Base-by-base conservation (phyloP, 2,113 vertebrate genomes). In the Fregetta grallaria region DNA sequence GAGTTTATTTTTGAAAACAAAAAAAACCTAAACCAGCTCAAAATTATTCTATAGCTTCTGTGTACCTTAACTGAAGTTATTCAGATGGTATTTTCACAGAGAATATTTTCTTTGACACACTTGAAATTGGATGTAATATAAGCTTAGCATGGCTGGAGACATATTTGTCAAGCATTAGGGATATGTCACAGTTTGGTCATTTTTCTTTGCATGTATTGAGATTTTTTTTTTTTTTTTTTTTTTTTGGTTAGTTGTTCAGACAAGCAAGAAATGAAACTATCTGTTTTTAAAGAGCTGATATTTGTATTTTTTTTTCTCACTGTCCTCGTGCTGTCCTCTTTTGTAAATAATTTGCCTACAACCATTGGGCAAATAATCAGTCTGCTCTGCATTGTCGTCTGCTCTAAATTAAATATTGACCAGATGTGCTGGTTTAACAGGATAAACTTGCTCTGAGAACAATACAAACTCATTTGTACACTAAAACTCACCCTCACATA, bases 391-490 rank as follows among this genome's bases (percentile, higher is more conserved):
- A 4, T 40, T 81, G 18, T 76, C 1, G 1, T 76, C 45, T 93
- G 30, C 40, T 95, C 29, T 55, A 86, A 94, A 87, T 89, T 68
- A 92, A 88, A 71, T 92, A 80, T 88, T 94, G 90, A 86, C 88
- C 5, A 11, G 18, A 53, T 92, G 30, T 67, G 30, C 38, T 84
- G n/a, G n/a, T 76, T 92, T 85, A 94, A 85, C 25, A 58, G 49
- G 59, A 70, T 53, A 58, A 87, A 72, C 21, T 87, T 66, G 20
- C 29, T 73, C 49, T 53, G 88, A 89, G 62, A 86, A 63, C 15
- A 61, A 63, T 42, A 9, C 15, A 62, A 58, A 68, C 40, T 78
- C 7, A 40, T 89, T 76, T 87, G 20, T 42, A 72, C 6, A 1
- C 15, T 61, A 26, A 53, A 71, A 29, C 10, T 81, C 25, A 11